phyloP scores from a whole-genome alignment of 2,888 invertebrate species.

The Cylloceria caligata region DNA sequence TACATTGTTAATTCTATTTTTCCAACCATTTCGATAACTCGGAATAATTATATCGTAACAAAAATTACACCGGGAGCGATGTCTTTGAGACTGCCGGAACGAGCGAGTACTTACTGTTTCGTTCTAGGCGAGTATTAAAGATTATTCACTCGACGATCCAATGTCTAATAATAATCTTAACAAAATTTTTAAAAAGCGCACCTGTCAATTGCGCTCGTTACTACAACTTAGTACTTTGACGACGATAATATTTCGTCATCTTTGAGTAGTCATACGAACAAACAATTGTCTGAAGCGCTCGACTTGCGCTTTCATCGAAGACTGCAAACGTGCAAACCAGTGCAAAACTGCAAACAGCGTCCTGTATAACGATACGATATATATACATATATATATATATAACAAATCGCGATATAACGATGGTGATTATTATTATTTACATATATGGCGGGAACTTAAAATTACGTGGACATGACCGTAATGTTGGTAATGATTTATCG shows the following conservation, averaged over 20 bases:
- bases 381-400: too few species aligned
- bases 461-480: too few species aligned
- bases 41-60: conserved; percentile 9
- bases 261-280: neutral
- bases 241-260: neutral
- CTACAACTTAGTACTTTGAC: neutral
- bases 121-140: too few species aligned
- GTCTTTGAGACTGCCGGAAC: conserved; percentile 7
- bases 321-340: conserved; percentile 15
- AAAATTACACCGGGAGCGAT: conserved; percentile 14
- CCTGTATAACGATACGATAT: conserved; percentile 9
- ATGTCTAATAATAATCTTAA: conserved; percentile 1
- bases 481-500: too few species aligned
- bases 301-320: conserved; percentile 14
- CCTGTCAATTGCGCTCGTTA: conserved; percentile 8
- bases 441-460: neutral
- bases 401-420: neutral
- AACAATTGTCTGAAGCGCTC: conserved; percentile 6
- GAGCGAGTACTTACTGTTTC: conserved; percentile 29
- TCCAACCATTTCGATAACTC: neutral
- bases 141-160: conserved; percentile 5
- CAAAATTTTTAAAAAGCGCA: conserved; percentile 1
- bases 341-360: too few species aligned
- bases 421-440: neutral
- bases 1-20: conserved; percentile 55